phyloP scores from a whole-genome alignment of 2,797 vertebrate species.

The Platyrinchus mystaceus region DNA sequence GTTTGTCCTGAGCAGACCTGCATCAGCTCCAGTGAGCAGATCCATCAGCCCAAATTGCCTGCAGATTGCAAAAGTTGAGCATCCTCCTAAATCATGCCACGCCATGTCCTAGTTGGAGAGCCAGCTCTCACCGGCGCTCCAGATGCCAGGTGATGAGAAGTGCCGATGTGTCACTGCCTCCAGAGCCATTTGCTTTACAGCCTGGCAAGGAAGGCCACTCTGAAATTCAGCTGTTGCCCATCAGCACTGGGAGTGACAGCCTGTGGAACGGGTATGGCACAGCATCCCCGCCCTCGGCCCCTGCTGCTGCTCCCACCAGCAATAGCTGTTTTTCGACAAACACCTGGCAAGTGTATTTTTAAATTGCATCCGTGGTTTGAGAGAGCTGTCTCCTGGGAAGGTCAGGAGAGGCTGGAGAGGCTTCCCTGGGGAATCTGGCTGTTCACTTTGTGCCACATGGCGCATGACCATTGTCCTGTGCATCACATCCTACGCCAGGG shows the following conservation, averaged over 20 bases:
- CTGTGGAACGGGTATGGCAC: neutral
- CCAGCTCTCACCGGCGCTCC: neutral
- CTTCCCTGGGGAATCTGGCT: slow-evolving; percentile 18
- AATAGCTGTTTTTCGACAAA: slow-evolving; percentile 16
- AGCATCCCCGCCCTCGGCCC: neutral
- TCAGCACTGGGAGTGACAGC: slow-evolving; percentile 1
- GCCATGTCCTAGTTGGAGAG: slow-evolving; percentile 11
- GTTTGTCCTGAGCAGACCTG: slow-evolving; percentile 16
- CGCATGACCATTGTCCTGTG: neutral
- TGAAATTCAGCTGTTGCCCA: neutral
- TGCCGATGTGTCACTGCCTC: neutral
- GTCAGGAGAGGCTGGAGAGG: slow-evolving; percentile 8
- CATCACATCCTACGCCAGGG: neutral
- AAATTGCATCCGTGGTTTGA: slow-evolving; percentile 38
- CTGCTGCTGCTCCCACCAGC: neutral
- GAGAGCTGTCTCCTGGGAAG: slow-evolving; percentile 50
- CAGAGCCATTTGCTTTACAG: slow-evolving; percentile 48
- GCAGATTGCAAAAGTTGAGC: neutral
- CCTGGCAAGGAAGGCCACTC: slow-evolving; percentile 22
- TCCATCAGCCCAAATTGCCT: slow-evolving; percentile 26
- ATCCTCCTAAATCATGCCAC: slow-evolving; percentile 1
- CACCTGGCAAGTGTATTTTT: slow-evolving; percentile 41
- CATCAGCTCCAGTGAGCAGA: neutral
- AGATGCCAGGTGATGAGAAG: slow-evolving; percentile 53
- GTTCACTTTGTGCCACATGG: neutral